phyloP scores from a whole-genome alignment of 2,113 vertebrate species.

The Caretta caretta region DNA sequence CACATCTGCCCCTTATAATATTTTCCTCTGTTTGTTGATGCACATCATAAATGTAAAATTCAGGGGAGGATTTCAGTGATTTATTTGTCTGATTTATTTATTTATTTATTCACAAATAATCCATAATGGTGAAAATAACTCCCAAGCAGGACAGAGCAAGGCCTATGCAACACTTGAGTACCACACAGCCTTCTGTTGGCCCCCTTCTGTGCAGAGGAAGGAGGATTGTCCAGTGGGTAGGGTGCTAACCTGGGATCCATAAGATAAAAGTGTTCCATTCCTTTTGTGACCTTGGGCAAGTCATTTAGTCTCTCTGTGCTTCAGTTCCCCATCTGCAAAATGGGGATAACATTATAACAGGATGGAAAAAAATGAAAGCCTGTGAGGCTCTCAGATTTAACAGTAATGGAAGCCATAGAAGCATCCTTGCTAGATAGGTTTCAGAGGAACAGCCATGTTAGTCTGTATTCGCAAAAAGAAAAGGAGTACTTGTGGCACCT shows the following conservation, averaged over 20 bases:
- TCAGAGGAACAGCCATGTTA: no score
- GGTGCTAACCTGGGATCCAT: background rate
- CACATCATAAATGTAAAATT: no score
- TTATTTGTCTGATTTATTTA: no score
- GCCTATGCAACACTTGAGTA: no score
- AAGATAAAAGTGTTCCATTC: background rate
- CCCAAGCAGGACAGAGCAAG: no score
- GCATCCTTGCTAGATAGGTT: background rate
- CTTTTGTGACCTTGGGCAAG: background rate
- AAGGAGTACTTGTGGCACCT: no score
- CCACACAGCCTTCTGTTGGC: no score
- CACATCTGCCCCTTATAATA: background rate
- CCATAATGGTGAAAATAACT: no score
- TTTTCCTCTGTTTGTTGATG: background rate
- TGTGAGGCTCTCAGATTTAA: background rate
- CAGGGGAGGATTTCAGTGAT: no score
- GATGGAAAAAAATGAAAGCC: fast-evolving
- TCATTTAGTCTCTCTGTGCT: background rate
- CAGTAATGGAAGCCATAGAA: background rate
- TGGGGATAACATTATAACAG: fast-evolving
- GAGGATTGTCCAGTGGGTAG: background rate
- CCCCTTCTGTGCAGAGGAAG: background rate
- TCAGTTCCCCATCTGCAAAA: background rate
- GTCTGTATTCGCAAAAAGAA: no score
- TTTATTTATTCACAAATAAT: no score